phyloP scores from a whole-genome alignment of 2,797 vertebrate species.

The Molossus alvarezi region DNA sequence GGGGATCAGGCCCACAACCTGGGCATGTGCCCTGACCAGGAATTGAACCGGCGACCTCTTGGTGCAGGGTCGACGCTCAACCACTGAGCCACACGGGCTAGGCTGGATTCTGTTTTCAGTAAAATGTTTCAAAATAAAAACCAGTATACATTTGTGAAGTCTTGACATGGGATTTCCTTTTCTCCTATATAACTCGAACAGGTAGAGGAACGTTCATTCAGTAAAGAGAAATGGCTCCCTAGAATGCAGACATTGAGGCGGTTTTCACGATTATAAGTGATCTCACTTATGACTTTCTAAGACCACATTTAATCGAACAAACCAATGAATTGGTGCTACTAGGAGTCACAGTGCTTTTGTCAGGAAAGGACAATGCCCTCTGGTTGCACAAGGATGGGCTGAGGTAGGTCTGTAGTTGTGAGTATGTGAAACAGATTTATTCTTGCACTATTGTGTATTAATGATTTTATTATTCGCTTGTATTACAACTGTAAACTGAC shows the following conservation, averaged over 20 bases:
- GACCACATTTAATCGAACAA: not conserved
- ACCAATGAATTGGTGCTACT: not conserved
- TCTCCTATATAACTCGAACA: not conserved
- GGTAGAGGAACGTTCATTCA: not conserved
- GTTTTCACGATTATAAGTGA: not conserved
- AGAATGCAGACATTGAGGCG: not conserved
- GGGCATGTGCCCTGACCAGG: no score
- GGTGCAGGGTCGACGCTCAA: no score
- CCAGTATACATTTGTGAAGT: constrained; percentile 37
- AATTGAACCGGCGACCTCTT: no score
- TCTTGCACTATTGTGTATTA: not conserved
- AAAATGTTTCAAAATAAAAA: constrained; percentile 46
- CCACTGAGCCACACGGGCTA: no score
- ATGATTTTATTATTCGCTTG: not conserved
- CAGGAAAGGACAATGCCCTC: not conserved
- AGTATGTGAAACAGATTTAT: not conserved
- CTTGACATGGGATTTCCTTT: not conserved
- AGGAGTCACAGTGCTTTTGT: not conserved
- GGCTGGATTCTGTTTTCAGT: not conserved
- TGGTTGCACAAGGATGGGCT: not conserved
- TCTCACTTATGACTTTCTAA: constrained; percentile 26
- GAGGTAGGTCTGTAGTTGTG: not conserved
- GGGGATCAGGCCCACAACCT: no score
- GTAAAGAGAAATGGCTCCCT: constrained; percentile 35
- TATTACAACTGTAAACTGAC: not conserved